A percentile compares a stretch with the other conserved stretches of the same genome.
These are phyloP conservation scores for Battus philenor DNA, from an alignment of 1,140 invertebrate species.

Conservation along the genomic window DNA sequence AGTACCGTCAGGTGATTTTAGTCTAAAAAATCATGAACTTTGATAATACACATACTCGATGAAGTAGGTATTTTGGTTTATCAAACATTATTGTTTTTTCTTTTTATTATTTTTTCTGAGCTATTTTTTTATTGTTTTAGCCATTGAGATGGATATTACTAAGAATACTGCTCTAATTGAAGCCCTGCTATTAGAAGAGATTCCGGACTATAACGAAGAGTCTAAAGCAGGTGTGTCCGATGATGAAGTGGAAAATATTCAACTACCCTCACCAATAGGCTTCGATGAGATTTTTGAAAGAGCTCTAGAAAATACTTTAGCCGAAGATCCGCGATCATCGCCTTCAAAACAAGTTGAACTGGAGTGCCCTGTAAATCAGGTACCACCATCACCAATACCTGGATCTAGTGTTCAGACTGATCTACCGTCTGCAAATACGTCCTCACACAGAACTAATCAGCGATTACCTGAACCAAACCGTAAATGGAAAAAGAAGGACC, in stretches of 20 bases:
- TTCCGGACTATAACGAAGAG: conserved; percentile 34
- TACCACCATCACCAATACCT: conserved; percentile 25
- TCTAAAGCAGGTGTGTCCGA: conserved; percentile 35
- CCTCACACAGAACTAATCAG: conserved; percentile 24
- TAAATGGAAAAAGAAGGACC: conserved; percentile 25
- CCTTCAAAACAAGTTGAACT: conserved; percentile 30
- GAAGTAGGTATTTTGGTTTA: conserved; percentile 27
- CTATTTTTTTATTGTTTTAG: no score
- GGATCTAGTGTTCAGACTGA: conserved; percentile 34
- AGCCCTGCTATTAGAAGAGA: conserved; percentile 32
- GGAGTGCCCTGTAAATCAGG: conserved; percentile 31
- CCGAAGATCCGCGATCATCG: conserved; percentile 27
- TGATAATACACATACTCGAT: no score
- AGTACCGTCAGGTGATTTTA: no score
- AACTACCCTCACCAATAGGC: conserved; percentile 32
- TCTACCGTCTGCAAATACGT: conserved; percentile 26
- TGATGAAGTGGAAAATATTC: conserved; percentile 36
- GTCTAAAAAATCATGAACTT: no score
- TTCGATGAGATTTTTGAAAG: conserved; percentile 34
- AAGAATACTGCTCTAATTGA: conserved; percentile 38
- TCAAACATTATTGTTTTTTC: conserved; percentile 23
- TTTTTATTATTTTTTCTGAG: conserved; percentile 23
- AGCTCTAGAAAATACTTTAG: conserved; percentile 31
- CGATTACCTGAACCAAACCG: conserved; percentile 19
- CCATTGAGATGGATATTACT: conserved; percentile 34